Evolutionary conservation across 1,140 invertebrate species (phyloP).

Genomic region (Antheraea pernyi): DNA sequence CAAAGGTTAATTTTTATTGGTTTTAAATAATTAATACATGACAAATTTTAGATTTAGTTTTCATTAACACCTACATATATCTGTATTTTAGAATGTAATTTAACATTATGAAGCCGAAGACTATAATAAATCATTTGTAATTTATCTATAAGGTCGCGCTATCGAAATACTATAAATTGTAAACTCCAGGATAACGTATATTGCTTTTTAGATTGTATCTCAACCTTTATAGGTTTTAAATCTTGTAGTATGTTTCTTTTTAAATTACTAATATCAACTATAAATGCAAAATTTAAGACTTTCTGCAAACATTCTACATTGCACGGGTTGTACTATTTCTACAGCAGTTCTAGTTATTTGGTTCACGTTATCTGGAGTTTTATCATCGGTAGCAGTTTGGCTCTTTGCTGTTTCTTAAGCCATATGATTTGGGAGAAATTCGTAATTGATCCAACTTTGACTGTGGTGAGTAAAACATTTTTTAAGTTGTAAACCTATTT

Average conservation of each 20-base stretch:
- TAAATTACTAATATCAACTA: slow-evolving; percentile 1
- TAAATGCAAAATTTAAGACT: slow-evolving; percentile 24
- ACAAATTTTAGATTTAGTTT: too few species aligned
- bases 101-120: too few species aligned
- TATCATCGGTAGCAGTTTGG: slow-evolving; percentile 36
- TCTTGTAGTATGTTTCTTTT: background rate
- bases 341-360: slow-evolving; percentile 24
- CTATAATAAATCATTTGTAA: too few species aligned
- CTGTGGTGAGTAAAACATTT: slow-evolving; percentile 43
- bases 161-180: background rate
- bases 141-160: background rate
- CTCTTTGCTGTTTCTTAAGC: slow-evolving; percentile 48
- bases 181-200: background rate
- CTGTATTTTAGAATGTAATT: too few species aligned
- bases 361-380: slow-evolving; percentile 37
- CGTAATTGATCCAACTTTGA: slow-evolving; percentile 56
- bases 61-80: too few species aligned
- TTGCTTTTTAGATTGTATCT: background rate
- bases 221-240: background rate
- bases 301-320: slow-evolving; percentile 51
- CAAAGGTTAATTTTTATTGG: too few species aligned
- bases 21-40: too few species aligned
- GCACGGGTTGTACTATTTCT: slow-evolving; percentile 56
- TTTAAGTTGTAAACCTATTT: too few species aligned
- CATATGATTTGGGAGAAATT: slow-evolving; percentile 63